Conservation (phyloP, 2,113 vertebrate species). For the Hystrix cristata region DNA sequence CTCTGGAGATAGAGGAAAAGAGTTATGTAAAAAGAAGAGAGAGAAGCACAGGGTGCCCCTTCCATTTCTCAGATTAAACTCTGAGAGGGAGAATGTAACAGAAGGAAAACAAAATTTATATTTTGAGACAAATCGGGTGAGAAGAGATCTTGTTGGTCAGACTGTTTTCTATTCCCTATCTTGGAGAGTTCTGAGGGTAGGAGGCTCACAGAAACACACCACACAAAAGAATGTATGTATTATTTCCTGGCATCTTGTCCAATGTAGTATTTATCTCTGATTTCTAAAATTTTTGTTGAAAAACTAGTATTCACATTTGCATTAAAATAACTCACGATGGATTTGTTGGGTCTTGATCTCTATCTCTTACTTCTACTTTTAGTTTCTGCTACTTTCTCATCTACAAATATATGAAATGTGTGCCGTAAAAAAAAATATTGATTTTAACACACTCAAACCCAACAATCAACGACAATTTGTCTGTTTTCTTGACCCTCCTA, state of each 20-base stretch:
- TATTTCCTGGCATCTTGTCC: conserved; percentile 11
- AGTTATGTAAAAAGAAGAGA: background rate
- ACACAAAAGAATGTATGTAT: background rate
- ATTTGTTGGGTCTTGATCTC: background rate
- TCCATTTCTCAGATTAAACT: background rate
- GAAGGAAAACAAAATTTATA: background rate
- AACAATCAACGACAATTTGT: background rate
- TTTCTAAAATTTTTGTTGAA: background rate
- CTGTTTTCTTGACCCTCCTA: background rate
- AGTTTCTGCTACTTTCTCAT: background rate
- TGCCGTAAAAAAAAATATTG: background rate
- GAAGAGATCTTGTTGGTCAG: background rate
- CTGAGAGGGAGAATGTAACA: background rate
- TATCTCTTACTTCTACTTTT: background rate
- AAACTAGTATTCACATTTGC: background rate
- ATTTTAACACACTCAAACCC: background rate
- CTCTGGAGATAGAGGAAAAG: background rate
- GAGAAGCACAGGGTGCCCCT: background rate
- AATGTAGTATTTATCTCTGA: background rate
- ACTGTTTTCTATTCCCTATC: background rate
- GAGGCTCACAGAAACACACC: background rate
- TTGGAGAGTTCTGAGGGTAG: background rate
- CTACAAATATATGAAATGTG: background rate
- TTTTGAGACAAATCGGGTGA: background rate
- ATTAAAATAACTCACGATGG: background rate